A percentile compares a stretch with the other conserved stretches of the same genome.
These are phyloP conservation scores for Acrobasis consociella DNA, from an alignment of 2,888 invertebrate genomes.

Conservation along the genomic window DNA sequence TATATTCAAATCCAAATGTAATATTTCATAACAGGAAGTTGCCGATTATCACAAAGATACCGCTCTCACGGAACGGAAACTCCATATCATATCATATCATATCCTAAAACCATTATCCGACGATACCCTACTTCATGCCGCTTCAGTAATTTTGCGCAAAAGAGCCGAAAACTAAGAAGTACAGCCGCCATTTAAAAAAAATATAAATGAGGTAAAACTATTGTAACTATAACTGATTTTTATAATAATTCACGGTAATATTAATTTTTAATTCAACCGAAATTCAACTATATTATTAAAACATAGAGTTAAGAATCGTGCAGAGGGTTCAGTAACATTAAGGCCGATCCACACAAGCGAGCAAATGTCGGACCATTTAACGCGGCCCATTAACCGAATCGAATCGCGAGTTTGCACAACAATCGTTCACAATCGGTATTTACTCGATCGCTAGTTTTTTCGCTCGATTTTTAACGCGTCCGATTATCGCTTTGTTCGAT, in stretches of 20 bases:
- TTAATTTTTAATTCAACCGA: constrained; percentile 12
- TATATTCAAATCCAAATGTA: constrained; percentile 3
- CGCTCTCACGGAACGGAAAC: constrained; percentile 66
- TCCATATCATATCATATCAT: constrained; percentile 71
- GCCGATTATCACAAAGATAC: constrained; percentile 50
- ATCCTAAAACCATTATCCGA: constrained; percentile 58
- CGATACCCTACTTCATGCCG: constrained; percentile 60
- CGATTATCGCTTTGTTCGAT: constrained; percentile 58
- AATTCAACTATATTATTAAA: neutral
- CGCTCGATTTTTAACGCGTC: constrained; percentile 68
- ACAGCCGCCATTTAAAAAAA: constrained; percentile 42
- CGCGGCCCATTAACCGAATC: constrained; percentile 77
- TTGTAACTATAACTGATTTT: constrained; percentile 42
- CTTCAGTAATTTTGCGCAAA: constrained; percentile 70
- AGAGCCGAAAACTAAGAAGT: constrained; percentile 50
- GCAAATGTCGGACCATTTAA: constrained; percentile 62
- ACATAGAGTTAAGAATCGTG: constrained; percentile 29
- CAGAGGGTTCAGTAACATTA: constrained; percentile 74
- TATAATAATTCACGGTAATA: constrained; percentile 25
- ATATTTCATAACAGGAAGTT: constrained; percentile 53
- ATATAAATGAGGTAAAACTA: constrained; percentile 45
- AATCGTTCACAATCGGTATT: constrained; percentile 65
- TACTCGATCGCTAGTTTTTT: constrained; percentile 76
- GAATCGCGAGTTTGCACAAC: constrained; percentile 80
- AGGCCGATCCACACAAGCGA: constrained; percentile 71